Conservation (phyloP, 2,888 invertebrate species). For the Netelia virgata region DNA sequence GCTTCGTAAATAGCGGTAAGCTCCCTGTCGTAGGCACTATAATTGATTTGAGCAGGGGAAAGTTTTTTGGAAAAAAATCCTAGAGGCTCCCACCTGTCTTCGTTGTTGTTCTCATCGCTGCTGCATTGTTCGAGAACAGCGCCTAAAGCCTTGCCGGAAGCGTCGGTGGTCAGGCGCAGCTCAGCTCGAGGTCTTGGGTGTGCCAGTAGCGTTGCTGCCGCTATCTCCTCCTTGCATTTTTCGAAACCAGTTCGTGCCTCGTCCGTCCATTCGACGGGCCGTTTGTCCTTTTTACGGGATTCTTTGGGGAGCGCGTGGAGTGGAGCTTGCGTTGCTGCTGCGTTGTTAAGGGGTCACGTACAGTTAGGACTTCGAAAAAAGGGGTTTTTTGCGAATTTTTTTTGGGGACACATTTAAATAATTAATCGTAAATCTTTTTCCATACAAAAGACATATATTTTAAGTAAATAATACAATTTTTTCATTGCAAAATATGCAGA, state of each 20-base stretch:
- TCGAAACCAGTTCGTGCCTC: constrained; percentile 66
- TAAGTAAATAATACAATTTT: no score
- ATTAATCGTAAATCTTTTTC: no score
- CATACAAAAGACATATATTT: no score
- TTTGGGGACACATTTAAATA: no score
- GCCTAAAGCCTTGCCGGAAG: constrained; percentile 49
- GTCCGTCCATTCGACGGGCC: constrained; percentile 67
- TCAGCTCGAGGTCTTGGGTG: constrained; percentile 55
- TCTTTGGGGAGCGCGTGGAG: constrained; percentile 62
- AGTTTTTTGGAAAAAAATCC: constrained; percentile 36
- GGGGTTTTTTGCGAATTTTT: no score
- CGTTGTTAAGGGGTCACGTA: no score
- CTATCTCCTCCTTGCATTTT: constrained; percentile 54
- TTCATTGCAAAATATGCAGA: no score
- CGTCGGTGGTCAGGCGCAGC: constrained; percentile 54
- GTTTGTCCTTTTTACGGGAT: constrained; percentile 68
- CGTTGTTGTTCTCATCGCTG: neutral
- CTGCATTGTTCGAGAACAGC: constrained; percentile 48
- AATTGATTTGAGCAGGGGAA: constrained; percentile 65
- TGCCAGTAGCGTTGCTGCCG: constrained; percentile 53
- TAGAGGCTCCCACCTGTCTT: constrained; percentile 42
- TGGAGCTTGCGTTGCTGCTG: constrained; percentile 67
- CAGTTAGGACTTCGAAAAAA: no score
- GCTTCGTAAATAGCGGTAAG: constrained; percentile 54
- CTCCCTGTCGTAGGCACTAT: constrained; percentile 71